These are phyloP conservation scores for Corythornis cristatus DNA, from an alignment of 2,113 vertebrate species.

Conservation along the genomic window DNA sequence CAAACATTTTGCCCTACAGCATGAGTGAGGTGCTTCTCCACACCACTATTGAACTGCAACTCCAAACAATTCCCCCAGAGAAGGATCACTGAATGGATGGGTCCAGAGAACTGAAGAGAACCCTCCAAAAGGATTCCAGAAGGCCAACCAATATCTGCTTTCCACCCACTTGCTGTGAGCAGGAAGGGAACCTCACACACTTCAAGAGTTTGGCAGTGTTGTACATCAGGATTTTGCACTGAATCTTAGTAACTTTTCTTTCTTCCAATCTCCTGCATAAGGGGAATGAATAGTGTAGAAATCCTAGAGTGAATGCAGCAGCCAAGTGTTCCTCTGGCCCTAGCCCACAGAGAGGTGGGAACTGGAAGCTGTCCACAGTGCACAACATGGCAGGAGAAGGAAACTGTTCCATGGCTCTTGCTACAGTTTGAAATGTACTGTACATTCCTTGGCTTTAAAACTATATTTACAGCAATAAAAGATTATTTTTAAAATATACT, in stretches of 20 bases:
- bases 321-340: slow-evolving; percentile 9
- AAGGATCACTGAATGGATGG: neutral
- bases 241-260: neutral
- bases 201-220: neutral
- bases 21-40: neutral
- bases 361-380: neutral
- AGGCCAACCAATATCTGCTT: neutral
- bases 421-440: neutral
- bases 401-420: neutral
- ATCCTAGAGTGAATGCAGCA: neutral
- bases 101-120: neutral
- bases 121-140: neutral
- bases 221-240: neutral
- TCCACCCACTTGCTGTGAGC: neutral
- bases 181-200: neutral
- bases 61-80: neutral
- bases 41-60: neutral
- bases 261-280: neutral
- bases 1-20: neutral
- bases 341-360: neutral
- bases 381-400: neutral
- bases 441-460: neutral
- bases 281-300: neutral
- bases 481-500: neutral
- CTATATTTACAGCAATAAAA: neutral